A percentile compares a stretch with the other conserved stretches of the same genome.
phyloP scores from a whole-genome alignment of 2,797 vertebrate genomes.

The Hozukius guyotensis region DNA sequence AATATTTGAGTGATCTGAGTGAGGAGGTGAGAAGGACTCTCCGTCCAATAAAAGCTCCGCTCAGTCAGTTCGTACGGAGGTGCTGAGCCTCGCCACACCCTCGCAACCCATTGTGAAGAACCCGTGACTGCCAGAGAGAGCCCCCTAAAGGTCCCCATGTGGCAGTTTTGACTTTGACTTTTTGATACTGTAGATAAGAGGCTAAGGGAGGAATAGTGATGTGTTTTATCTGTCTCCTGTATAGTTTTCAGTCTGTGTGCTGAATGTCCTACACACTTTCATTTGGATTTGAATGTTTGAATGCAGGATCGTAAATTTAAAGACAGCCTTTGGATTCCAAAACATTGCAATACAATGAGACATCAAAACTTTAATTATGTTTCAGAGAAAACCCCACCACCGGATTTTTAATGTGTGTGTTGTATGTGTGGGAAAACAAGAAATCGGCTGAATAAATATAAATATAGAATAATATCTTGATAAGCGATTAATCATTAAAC shows the following conservation, averaged over 20 bases:
- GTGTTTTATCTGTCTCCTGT: neutral
- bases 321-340: neutral
- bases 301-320: neutral
- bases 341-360: neutral
- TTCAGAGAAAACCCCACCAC: neutral
- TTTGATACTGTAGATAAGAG: neutral
- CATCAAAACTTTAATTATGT: neutral
- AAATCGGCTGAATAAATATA: neutral
- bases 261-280: neutral
- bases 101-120: conserved; percentile 77
- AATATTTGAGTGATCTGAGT: conserved; percentile 28
- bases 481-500: neutral
- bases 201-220: neutral
- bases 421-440: too few species aligned
- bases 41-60: conserved; percentile 50
- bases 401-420: too few species aligned
- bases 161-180: neutral
- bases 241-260: neutral
- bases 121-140: conserved; percentile 49
- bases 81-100: conserved; percentile 69
- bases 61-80: conserved; percentile 75
- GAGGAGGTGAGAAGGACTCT: conserved; percentile 42
- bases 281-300: neutral
- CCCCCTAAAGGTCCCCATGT: neutral
- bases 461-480: neutral